Conservation (phyloP, 2,113 vertebrate genomes). For the Leiothrix lutea region DNA sequence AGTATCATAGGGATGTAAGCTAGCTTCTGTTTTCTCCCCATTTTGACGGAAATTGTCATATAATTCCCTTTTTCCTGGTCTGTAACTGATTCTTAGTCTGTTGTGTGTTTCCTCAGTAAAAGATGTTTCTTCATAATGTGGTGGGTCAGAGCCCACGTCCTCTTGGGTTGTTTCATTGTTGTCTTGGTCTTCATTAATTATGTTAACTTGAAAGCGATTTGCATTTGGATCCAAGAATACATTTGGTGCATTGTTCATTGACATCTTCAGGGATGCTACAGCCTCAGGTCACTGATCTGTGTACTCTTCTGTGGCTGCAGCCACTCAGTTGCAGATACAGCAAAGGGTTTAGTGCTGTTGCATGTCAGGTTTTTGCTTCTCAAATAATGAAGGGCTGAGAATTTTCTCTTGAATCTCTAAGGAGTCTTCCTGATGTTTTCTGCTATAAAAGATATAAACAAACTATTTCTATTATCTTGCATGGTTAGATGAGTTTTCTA, state of each 20-base stretch:
- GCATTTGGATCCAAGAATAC: constrained; percentile 70
- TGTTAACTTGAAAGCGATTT: constrained; percentile 79
- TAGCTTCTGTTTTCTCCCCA: constrained; percentile 79
- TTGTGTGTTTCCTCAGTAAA: constrained; percentile 75
- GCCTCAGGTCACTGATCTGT: background rate
- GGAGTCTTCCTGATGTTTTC: constrained; percentile 37
- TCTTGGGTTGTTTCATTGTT: constrained; percentile 47
- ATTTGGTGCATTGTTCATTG: constrained; percentile 72
- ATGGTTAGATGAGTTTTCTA: background rate
- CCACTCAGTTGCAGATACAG: background rate
- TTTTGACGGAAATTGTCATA: constrained; percentile 74
- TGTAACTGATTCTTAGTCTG: constrained; percentile 73
- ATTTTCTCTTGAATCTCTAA: background rate
- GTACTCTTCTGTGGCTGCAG: background rate
- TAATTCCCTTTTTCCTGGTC: constrained; percentile 68
- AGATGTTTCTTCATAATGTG: constrained; percentile 85
- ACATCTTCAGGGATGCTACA: constrained; percentile 63
- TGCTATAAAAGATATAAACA: constrained; percentile 42
- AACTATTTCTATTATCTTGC: constrained; percentile 12
- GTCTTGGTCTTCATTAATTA: constrained; percentile 72
- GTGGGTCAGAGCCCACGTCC: constrained; percentile 75
- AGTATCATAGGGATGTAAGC: constrained; percentile 78
- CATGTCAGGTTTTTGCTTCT: background rate
- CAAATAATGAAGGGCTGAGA: background rate
- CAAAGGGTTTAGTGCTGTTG: background rate